A percentile compares a stretch with the other conserved stretches of the same genome.
These are phyloP conservation scores for Craseonycteris thonglongyai DNA, from an alignment of 2,113 vertebrate genomes.

Conservation along the genomic window DNA sequence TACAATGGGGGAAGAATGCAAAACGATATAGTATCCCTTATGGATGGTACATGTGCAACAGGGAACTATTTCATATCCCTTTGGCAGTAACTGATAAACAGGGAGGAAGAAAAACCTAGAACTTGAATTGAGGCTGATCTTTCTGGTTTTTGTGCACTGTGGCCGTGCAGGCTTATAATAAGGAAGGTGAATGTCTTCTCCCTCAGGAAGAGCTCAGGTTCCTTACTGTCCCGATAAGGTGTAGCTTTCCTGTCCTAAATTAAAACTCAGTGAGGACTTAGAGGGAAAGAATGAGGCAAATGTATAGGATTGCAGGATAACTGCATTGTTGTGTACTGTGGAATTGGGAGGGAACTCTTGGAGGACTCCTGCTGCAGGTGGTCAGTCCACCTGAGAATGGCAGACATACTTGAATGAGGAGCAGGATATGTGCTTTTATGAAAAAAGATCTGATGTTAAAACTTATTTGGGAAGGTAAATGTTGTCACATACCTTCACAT, in stretches of 20 bases:
- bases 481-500: slow-evolving; percentile 82
- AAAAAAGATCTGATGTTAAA: slow-evolving; percentile 42
- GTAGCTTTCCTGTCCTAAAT: slow-evolving; percentile 55
- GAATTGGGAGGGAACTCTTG: slow-evolving; percentile 32
- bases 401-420: slow-evolving; percentile 49
- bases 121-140: slow-evolving; percentile 71
- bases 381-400: slow-evolving; percentile 34
- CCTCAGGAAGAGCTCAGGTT: slow-evolving; percentile 60
- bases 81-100: slow-evolving; percentile 51
- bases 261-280: slow-evolving; percentile 52
- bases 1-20: slow-evolving; percentile 77
- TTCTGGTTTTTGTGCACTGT: slow-evolving; percentile 67
- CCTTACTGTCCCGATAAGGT: slow-evolving; percentile 54
- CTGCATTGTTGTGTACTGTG: slow-evolving; percentile 60
- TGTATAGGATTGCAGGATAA: slow-evolving; percentile 44
- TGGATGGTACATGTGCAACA: slow-evolving; percentile 82
- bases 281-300: slow-evolving; percentile 29
- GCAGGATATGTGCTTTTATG: slow-evolving; percentile 50
- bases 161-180: slow-evolving; percentile 59
- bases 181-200: slow-evolving; percentile 68
- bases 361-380: slow-evolving; percentile 42
- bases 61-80: slow-evolving; percentile 62
- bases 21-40: slow-evolving; percentile 88
- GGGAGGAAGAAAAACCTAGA: slow-evolving; percentile 66
- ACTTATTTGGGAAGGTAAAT: slow-evolving; percentile 62